Percentiles rank a stretch among this genome's conserved stretches.
These are phyloP conservation scores for Aphelinus certus DNA, from an alignment of 1,140 invertebrate genomes.

Conservation along the genomic window DNA sequence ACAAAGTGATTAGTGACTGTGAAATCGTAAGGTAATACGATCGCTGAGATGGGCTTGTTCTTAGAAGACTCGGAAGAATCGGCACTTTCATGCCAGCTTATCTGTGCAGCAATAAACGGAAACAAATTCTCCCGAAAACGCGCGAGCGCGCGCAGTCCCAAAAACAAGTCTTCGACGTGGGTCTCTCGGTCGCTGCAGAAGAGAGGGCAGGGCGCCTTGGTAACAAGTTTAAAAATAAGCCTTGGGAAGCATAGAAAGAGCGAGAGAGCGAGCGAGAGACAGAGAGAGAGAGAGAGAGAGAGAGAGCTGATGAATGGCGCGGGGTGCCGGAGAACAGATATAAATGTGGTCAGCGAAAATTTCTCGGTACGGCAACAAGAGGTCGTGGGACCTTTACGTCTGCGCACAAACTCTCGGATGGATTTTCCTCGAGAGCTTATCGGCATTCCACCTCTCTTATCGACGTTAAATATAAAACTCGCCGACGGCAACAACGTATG, in stretches of 20 bases:
- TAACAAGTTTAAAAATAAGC: constrained; percentile 1
- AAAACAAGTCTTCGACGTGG: constrained; percentile 1
- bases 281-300: too few species aligned
- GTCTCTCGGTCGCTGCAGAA: not conserved
- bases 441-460: constrained; percentile 24
- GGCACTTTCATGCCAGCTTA: too few species aligned
- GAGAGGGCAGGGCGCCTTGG: not conserved
- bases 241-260: not conserved
- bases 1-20: too few species aligned
- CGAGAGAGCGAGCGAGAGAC: too few species aligned
- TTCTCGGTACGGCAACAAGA: constrained; percentile 20
- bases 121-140: too few species aligned
- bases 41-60: too few species aligned
- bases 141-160: not conserved
- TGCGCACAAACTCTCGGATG: constrained; percentile 3
- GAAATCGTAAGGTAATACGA: too few species aligned
- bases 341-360: not conserved
- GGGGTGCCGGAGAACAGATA: too few species aligned
- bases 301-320: too few species aligned
- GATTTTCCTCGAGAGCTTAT: constrained; percentile 35
- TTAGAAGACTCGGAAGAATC: too few species aligned
- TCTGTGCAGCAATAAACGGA: too few species aligned
- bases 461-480: constrained; percentile 35
- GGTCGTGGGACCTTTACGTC: constrained; percentile 20
- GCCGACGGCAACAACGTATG: constrained; percentile 11